Evolutionary conservation across 2,797 vertebrate species (phyloP).

Genomic region (Coracias cyanogaster): DNA sequence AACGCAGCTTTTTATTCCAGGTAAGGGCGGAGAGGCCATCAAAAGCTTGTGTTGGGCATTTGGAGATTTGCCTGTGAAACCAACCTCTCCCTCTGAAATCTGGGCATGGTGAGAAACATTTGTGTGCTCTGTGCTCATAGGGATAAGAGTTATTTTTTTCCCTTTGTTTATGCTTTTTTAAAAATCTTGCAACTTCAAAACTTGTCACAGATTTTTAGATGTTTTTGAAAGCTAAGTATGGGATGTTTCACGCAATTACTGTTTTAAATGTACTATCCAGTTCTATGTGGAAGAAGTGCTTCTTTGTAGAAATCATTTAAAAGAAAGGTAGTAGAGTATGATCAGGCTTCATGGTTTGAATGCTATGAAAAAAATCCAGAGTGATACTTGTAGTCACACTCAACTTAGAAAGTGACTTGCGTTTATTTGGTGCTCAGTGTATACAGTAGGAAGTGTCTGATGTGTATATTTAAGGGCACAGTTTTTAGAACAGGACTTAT

Average conservation of each 20-base stretch:
- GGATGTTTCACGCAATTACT: neutral
- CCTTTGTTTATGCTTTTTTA: neutral
- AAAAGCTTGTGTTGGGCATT: neutral
- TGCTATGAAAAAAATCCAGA: neutral
- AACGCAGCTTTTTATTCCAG: neutral
- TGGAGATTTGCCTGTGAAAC: neutral
- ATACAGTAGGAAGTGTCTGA: neutral
- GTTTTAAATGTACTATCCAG: no score
- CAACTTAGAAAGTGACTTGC: neutral
- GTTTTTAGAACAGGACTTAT: neutral
- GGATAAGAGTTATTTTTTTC: neutral
- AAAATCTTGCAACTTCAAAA: neutral
- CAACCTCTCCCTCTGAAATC: neutral
- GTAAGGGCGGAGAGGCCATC: neutral
- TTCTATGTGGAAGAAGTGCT: no score
- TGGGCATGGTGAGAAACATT: neutral
- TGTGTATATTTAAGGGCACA: neutral
- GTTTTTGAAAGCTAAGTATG: neutral
- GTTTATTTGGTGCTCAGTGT: neutral
- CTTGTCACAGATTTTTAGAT: neutral
- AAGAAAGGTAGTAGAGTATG: neutral
- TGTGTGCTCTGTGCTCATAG: rapidly evolving
- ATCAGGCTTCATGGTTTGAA: neutral
- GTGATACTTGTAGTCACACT: neutral
- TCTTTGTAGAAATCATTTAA: neutral